Evolutionary conservation across 30 jellyfish, hydroid and myxozoan genomes (phyloP).

Genomic region (Pseudorhiza aurosa): DNA sequence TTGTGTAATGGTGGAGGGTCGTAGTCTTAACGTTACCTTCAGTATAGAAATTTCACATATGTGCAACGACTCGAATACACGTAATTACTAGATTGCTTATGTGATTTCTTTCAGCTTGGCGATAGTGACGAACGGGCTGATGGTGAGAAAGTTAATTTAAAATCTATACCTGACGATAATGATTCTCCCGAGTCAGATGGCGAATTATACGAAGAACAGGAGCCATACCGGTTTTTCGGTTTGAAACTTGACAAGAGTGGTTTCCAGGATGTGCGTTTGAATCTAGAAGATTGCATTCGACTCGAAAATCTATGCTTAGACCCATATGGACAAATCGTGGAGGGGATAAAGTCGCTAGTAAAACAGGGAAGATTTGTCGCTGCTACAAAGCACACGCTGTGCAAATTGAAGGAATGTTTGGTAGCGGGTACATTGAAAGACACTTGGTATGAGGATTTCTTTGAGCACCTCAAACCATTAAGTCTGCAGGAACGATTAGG

Average conservation of each 20-base stretch:
- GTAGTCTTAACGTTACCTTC: too few species aligned
- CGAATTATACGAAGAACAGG: not conserved
- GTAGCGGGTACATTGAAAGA: not conserved
- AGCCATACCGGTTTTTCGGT: not conserved
- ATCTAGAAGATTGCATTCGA: not conserved
- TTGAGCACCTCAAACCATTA: not conserved
- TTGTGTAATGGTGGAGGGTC: too few species aligned
- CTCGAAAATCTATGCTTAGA: not conserved
- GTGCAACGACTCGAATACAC: too few species aligned
- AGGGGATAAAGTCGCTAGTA: not conserved
- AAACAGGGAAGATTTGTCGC: not conserved
- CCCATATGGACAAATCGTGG: not conserved
- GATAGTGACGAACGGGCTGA: too few species aligned
- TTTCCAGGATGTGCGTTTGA: not conserved
- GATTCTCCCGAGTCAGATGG: not conserved
- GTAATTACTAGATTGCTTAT: too few species aligned
- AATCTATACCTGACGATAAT: too few species aligned
- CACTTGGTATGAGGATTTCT: not conserved
- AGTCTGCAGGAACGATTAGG: not conserved
- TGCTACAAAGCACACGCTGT: not conserved
- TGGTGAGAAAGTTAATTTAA: too few species aligned
- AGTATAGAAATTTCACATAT: too few species aligned
- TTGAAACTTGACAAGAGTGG: not conserved
- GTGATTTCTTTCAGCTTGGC: too few species aligned
- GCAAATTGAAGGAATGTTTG: not conserved